Evolutionary conservation across 2,797 vertebrate species (phyloP).

Genomic region (Buceros bicornis): DNA sequence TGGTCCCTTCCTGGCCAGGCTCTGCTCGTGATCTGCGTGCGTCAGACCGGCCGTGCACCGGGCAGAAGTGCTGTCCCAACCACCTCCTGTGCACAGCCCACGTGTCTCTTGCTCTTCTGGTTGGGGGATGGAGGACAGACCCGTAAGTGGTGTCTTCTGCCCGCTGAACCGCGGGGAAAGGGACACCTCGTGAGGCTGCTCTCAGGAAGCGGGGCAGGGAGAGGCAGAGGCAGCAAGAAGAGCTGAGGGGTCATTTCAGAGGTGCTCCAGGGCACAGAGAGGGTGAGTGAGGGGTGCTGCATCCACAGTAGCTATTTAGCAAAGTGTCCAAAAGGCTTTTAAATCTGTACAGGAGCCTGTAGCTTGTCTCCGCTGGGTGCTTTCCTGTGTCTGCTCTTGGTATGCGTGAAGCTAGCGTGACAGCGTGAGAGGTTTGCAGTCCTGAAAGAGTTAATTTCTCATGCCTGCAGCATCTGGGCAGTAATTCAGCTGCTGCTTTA

Average conservation of each 20-base stretch:
- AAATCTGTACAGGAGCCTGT: background rate
- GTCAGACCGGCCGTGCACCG: background rate
- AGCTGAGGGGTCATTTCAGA: background rate
- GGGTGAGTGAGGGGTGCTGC: background rate
- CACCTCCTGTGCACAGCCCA: accelerated
- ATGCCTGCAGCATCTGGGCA: background rate
- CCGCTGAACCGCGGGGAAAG: accelerated
- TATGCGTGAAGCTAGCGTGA: background rate
- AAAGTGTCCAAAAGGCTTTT: background rate
- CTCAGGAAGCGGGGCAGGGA: background rate
- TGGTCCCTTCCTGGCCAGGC: background rate
- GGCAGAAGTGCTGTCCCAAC: background rate
- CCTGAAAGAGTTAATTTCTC: conserved; percentile 5
- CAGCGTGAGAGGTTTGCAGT: background rate
- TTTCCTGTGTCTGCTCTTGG: background rate
- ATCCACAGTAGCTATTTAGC: background rate
- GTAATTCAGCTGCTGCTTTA: background rate
- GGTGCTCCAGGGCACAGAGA: background rate
- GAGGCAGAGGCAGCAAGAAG: background rate
- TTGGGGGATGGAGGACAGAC: background rate
- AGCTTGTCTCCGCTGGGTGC: accelerated
- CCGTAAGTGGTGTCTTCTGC: background rate
- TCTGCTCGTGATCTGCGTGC: accelerated
- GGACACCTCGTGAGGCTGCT: accelerated
- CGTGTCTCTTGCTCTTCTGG: accelerated